A percentile compares a stretch with the other conserved stretches of the same genome.
phyloP scores from a whole-genome alignment of 2,113 vertebrate genomes.

The Rutilus rutilus region DNA sequence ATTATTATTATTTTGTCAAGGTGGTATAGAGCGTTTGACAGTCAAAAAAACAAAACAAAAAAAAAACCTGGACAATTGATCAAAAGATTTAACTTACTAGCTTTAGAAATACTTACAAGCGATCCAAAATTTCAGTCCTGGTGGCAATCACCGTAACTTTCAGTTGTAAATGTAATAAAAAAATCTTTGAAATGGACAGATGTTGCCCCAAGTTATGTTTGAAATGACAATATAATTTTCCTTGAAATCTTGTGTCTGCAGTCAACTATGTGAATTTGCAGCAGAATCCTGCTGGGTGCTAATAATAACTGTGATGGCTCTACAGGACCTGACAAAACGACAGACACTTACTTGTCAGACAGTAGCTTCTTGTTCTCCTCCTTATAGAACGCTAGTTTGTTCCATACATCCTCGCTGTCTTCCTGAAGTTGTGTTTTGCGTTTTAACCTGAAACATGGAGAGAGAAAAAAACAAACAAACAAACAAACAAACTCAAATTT shows the following conservation, averaged over 20 bases:
- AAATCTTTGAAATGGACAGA: neutral
- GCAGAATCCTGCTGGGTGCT: conserved; percentile 66
- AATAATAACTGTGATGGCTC: conserved; percentile 62
- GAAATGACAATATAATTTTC: neutral
- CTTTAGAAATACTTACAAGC: neutral
- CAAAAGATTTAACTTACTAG: neutral
- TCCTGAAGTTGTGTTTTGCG: conserved; percentile 79
- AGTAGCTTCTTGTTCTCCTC: conserved; percentile 82
- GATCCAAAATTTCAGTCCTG: neutral
- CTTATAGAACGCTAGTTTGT: conserved; percentile 86
- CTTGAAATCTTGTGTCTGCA: neutral
- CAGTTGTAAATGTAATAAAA: neutral
- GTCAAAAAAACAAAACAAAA: too few relatives aligned
- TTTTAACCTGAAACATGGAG: conserved; percentile 67
- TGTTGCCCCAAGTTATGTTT: neutral
- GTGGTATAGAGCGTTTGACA: neutral
- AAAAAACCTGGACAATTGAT: neutral
- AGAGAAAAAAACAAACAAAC: too few relatives aligned
- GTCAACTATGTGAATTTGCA: conserved; percentile 26
- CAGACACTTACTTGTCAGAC: conserved; percentile 83
- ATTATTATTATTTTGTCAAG: neutral
- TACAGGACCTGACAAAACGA: conserved; percentile 45
- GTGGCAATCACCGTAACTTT: neutral
- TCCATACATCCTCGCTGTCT: conserved; percentile 85
- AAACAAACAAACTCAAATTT: too few relatives aligned